Evolutionary conservation across 2,113 vertebrate genomes (phyloP).

Genomic region (Gopherus flavomarginatus): DNA sequence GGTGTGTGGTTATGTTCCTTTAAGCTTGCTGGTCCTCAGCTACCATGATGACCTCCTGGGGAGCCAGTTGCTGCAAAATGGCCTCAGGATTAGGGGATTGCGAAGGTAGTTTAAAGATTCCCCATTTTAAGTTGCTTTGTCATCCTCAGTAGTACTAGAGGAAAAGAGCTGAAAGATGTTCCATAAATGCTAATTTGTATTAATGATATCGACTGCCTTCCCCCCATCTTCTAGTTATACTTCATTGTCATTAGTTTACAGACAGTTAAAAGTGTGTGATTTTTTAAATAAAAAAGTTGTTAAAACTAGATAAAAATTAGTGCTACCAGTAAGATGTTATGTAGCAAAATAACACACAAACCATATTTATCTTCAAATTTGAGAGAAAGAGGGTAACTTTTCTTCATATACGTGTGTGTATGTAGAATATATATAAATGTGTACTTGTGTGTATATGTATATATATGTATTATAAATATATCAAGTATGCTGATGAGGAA

Average conservation of each 20-base stretch:
- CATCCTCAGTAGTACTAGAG: not conserved
- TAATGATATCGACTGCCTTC: not conserved
- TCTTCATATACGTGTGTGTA: no score
- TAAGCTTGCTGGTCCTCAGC: rapidly evolving
- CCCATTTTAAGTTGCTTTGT: not conserved
- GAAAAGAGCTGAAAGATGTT: not conserved
- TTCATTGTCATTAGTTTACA: not conserved
- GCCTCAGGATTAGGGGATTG: not conserved
- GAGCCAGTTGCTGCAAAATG: not conserved
- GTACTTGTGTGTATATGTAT: no score
- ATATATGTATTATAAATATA: not conserved
- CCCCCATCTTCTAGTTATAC: not conserved
- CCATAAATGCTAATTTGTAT: rapidly evolving
- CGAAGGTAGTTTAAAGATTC: not conserved
- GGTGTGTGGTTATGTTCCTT: rapidly evolving
- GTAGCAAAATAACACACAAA: not conserved
- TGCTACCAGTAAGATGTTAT: not conserved
- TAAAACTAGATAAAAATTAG: not conserved
- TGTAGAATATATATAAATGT: no score
- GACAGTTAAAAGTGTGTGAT: not conserved
- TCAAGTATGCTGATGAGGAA: not conserved
- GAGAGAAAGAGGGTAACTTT: not conserved
- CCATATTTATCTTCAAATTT: not conserved
- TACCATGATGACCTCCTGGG: not conserved
- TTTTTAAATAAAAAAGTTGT: no score